Evolutionary conservation across 2,888 invertebrate species (phyloP).

Genomic region (Sarcophaga carnaria): DNA sequence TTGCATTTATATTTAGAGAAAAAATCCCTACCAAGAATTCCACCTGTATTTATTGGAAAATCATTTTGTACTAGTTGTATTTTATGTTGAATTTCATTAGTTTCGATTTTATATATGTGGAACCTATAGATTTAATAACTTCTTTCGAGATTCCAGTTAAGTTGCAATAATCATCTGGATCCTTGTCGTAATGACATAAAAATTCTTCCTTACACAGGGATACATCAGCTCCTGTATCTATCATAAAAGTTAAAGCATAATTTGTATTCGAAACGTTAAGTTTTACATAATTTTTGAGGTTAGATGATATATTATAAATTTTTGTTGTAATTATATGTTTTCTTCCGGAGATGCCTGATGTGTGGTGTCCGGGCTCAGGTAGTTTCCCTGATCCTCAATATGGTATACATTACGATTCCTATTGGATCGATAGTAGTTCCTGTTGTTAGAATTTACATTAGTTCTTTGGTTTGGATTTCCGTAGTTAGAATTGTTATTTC

Average conservation of each 20-base stretch:
- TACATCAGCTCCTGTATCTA: too few relatives aligned
- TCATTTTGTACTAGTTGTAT: conserved; percentile 34
- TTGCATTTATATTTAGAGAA: conserved; percentile 41
- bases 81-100: conserved; percentile 1
- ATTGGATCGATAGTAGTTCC: conserved; percentile 10
- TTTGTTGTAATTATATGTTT: conserved; percentile 10
- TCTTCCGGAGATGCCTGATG: conserved; percentile 12
- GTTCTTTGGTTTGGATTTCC: too few relatives aligned
- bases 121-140: conserved; percentile 24
- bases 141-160: not conserved
- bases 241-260: too few relatives aligned
- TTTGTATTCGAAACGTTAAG: too few relatives aligned
- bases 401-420: conserved; percentile 18
- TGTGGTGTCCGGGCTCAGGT: conserved; percentile 13
- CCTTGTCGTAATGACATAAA: conserved; percentile 20
- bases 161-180: conserved; percentile 28
- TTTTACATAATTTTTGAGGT: too few relatives aligned
- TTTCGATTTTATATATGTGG: conserved; percentile 19
- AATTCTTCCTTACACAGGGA: conserved; percentile 1
- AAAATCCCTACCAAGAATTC: conserved; percentile 6
- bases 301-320: conserved; percentile 14
- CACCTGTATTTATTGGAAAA: conserved; percentile 49
- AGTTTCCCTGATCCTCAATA: conserved; percentile 15
- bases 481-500: too few relatives aligned
- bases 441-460: not conserved